phyloP scores from a whole-genome alignment of 2,888 invertebrate species.

The Belgica antarctica region DNA sequence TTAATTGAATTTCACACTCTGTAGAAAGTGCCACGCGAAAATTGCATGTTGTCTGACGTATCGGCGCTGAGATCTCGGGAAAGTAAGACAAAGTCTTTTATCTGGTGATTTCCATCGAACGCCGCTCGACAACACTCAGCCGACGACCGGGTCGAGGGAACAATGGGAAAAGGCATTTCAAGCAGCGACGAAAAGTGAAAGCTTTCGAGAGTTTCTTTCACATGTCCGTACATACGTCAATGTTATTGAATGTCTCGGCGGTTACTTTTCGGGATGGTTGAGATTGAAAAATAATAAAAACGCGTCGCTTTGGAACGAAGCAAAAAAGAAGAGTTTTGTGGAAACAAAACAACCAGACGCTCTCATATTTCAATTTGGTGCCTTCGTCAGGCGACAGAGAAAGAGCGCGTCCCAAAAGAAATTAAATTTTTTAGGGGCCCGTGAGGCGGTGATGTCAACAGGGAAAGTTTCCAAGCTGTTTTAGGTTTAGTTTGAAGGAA shows the following conservation, averaged over 20 bases:
- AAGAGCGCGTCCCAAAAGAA: slow-evolving; percentile 23
- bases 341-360: slow-evolving; percentile 25
- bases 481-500: too few relatives aligned
- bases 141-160: not conserved
- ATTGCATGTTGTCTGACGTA: not conserved
- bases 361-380: slow-evolving; percentile 41
- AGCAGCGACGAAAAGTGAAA: slow-evolving; percentile 38
- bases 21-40: not conserved
- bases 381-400: too few relatives aligned
- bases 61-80: not conserved
- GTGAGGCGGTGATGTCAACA: too few relatives aligned
- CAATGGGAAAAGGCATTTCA: not conserved
- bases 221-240: not conserved
- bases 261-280: slow-evolving; percentile 2
- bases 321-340: not conserved
- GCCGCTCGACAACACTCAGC: slow-evolving; percentile 1
- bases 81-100: too few relatives aligned
- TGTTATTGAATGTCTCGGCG: not conserved
- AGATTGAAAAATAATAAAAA: not conserved
- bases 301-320: too few relatives aligned
- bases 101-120: not conserved
- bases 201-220: slow-evolving; percentile 33
- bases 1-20: slow-evolving; percentile 28
- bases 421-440: too few relatives aligned
- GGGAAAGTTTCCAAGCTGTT: too few relatives aligned